These are phyloP conservation scores for Cossypha caffra DNA, from an alignment of 2,797 vertebrate species.

Conservation along the genomic window DNA sequence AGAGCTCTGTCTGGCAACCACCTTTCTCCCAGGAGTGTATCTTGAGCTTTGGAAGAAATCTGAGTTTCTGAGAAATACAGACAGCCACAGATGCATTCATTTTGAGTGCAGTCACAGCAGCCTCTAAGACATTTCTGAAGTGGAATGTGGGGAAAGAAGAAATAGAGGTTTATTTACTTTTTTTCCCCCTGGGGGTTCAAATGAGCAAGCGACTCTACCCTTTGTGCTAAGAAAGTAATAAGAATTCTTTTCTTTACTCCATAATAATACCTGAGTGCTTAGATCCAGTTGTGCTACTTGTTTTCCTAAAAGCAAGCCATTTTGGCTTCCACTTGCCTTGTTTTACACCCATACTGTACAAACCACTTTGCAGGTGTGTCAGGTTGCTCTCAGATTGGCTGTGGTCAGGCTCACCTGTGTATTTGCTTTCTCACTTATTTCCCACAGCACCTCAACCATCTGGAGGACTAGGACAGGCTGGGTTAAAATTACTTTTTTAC, in stretches of 20 bases:
- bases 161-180: background rate
- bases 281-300: background rate
- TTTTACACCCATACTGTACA: background rate
- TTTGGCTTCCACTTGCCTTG: background rate
- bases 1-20: background rate
- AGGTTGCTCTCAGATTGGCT: background rate
- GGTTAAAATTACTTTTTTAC: background rate
- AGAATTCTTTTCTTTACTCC: background rate
- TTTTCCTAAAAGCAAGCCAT: background rate
- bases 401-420: background rate
- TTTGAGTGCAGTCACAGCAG: background rate
- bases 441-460: background rate
- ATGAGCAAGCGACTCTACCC: background rate
- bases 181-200: rapidly evolving
- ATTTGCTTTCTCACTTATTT: background rate
- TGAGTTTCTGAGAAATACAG: background rate
- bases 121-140: background rate
- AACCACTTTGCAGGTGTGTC: background rate
- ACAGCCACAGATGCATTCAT: background rate
- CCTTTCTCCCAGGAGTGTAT: background rate
- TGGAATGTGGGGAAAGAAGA: background rate
- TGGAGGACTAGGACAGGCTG: background rate
- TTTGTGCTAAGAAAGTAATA: background rate
- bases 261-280: background rate
- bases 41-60: background rate